These are phyloP conservation scores for Hemithea aestivaria DNA, from an alignment of 2,888 invertebrate species.

Conservation along the genomic window DNA sequence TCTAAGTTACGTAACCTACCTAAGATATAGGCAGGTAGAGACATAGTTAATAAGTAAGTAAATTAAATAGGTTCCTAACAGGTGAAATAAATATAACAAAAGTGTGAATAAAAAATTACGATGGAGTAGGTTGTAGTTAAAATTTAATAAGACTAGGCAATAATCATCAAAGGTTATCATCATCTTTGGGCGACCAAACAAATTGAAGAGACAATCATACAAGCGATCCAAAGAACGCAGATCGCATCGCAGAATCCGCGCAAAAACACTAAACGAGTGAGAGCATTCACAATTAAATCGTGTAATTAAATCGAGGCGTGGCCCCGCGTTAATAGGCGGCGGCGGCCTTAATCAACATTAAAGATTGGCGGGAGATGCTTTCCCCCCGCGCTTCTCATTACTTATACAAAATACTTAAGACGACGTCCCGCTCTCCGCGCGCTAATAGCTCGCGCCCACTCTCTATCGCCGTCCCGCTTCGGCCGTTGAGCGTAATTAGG, in stretches of 20 bases:
- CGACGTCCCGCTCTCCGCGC: slow-evolving; percentile 81
- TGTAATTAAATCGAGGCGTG: slow-evolving; percentile 77
- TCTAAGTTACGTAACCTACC: too few species aligned
- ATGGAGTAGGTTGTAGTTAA: too few species aligned
- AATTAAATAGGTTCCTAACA: too few species aligned
- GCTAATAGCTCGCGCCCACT: slow-evolving; percentile 83
- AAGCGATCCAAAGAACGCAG: slow-evolving; percentile 38
- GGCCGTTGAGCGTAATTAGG: slow-evolving; percentile 75
- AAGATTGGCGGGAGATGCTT: slow-evolving; percentile 79
- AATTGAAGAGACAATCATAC: slow-evolving; percentile 42
- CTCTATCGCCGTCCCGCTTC: slow-evolving; percentile 74
- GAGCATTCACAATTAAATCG: slow-evolving; percentile 60
- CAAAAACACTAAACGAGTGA: slow-evolving; percentile 48
- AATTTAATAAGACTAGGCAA: too few species aligned
- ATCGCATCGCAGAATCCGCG: slow-evolving; percentile 40
- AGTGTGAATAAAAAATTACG: too few species aligned
- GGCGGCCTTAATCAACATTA: slow-evolving; percentile 77
- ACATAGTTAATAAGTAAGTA: too few species aligned
- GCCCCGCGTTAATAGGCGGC: slow-evolving; percentile 75
- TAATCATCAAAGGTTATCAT: too few species aligned
- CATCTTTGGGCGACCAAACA: slow-evolving; percentile 39
- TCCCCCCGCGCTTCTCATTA: slow-evolving; percentile 78
- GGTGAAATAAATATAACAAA: too few species aligned
- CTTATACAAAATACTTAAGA: slow-evolving; percentile 81
- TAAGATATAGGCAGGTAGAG: too few species aligned